phyloP scores from a whole-genome alignment of 2,888 invertebrate genomes.

The Hybos culiciformis region DNA sequence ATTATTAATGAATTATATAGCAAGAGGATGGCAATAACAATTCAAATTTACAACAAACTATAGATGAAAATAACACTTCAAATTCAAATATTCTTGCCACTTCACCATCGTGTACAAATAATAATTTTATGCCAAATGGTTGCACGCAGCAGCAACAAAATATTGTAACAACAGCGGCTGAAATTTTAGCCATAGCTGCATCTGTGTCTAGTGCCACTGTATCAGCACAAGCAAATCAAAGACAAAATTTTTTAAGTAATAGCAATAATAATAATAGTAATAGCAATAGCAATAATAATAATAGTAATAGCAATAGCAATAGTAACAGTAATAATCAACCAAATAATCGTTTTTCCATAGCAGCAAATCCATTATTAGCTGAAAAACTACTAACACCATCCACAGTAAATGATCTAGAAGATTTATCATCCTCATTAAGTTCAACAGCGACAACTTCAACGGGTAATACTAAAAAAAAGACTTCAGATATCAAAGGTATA shows the following conservation, averaged over 20 bases:
- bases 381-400: conserved; percentile 66
- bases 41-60: conserved; percentile 24
- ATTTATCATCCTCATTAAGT: background rate
- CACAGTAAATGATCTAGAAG: conserved; percentile 25
- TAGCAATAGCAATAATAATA: conserved; percentile 12
- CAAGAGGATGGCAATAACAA: conserved; percentile 35
- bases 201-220: conserved; percentile 13
- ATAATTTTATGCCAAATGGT: background rate
- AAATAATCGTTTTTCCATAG: conserved; percentile 60
- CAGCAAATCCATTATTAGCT: conserved; percentile 74
- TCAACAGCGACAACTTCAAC: conserved; percentile 38
- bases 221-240: conserved; percentile 13
- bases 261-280: conserved; percentile 12
- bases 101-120: conserved; percentile 17
- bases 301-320: conserved; percentile 12
- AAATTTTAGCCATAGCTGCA: conserved; percentile 19
- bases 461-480: conserved; percentile 37
- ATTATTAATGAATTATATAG: conserved; percentile 18
- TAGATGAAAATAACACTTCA: conserved; percentile 12
- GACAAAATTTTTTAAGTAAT: conserved; percentile 13
- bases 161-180: too few species aligned
- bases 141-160: conserved; percentile 5
- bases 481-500: conserved; percentile 38
- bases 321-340: conserved; percentile 6
- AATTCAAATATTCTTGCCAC: conserved; percentile 22